Base-by-base conservation (phyloP, 2,113 vertebrate species). In the Camelus dromedarius region DNA sequence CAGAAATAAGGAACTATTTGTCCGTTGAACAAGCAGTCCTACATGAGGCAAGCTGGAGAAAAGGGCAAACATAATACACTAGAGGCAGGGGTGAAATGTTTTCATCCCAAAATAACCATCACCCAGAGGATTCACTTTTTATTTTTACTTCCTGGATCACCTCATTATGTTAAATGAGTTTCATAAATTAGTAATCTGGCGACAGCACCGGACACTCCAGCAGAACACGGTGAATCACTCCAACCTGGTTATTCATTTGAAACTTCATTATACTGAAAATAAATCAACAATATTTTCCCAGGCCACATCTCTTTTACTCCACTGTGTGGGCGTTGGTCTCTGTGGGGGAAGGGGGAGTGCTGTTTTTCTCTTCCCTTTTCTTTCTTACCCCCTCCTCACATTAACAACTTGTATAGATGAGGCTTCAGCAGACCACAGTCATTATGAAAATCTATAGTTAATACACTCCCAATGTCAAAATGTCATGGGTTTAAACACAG, bases 391-490 rank as follows among this genome's bases (percentile, higher is more conserved):
- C 97, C 94, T 90, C 72, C 80, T 97, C 97, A 95, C 97, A 97
- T 98, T 96, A 98, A 98, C 97, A 98, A 97, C 97, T 90, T 30
- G 89, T 98, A 98, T 98, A 99, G 99, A 99, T 98, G 97, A 98
- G 97, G 97, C 98, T 98, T 98, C 95, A 60, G 97, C 81, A n/a
- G 97, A 98, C 98, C 98, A 98, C 98, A 98, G 98, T 98, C 98
- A 99, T 99, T 99, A 99, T 99, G 99, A 99, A 99, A 99, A 99
- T 99, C 99, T 99, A 98, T 98, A 98, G 97, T 99, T 99, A 99
- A 99, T 99, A 99, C 99, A 99, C 99, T 99, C 98, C 98, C 98
- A 98, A 98, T 99, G 99, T 99, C 99, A 99, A 98, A 99, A 98
- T 99, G 99, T 99, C 99, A 99, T 98, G 98, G 98, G 96, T 98